A percentile compares a stretch with the other conserved stretches of the same genome.
phyloP scores from a whole-genome alignment of 2,888 invertebrate species.

The Augiades crinisus region DNA sequence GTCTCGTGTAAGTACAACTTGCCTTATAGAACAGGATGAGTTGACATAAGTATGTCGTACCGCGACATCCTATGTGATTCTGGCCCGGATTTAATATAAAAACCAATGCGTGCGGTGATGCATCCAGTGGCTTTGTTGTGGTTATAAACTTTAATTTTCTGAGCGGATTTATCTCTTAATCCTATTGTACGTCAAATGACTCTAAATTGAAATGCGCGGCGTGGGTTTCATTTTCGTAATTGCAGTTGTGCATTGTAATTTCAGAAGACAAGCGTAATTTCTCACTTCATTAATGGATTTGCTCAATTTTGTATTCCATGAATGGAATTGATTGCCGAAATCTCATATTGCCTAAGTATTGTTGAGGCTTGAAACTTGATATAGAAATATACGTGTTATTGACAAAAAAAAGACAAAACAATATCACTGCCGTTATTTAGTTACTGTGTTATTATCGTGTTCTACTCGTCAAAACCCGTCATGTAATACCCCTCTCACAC shows the following conservation, averaged over 20 bases:
- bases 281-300: slow-evolving; percentile 3
- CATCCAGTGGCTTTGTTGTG: neutral
- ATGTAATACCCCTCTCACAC: too few species aligned
- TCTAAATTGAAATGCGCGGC: slow-evolving; percentile 1
- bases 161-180: neutral
- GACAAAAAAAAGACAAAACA: too few species aligned
- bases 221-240: slow-evolving; percentile 11
- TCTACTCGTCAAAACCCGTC: too few species aligned
- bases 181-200: neutral
- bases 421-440: too few species aligned
- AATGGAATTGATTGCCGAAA: slow-evolving; percentile 1
- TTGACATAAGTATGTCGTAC: slow-evolving; percentile 24
- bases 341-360: too few species aligned
- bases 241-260: slow-evolving; percentile 6
- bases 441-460: too few species aligned
- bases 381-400: too few species aligned
- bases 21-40: slow-evolving; percentile 30
- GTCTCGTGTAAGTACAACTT: slow-evolving; percentile 24
- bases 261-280: slow-evolving; percentile 9
- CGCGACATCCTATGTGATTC: slow-evolving; percentile 25
- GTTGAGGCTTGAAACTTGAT: too few species aligned
- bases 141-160: neutral
- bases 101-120: slow-evolving; percentile 4
- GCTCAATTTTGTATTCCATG: neutral
- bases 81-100: slow-evolving; percentile 29